Conservation (phyloP, 2,113 vertebrate genomes). For the Toxotes jaculatrix region DNA sequence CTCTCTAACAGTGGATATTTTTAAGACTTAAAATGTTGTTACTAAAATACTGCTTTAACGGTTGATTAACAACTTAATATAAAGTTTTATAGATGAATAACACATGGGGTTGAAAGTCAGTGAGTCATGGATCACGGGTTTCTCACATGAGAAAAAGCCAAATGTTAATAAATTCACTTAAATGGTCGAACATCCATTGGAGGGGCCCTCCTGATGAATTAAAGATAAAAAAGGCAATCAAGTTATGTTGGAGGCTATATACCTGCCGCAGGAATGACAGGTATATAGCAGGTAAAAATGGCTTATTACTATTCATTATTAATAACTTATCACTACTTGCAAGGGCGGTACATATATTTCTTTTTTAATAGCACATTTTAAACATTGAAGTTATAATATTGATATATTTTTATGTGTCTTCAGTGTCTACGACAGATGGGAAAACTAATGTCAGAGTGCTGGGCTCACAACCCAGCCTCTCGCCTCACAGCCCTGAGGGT, state of each 20-base stretch:
- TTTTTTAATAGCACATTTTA: background rate
- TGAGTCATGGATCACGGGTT: background rate
- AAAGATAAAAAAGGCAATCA: too few relatives aligned
- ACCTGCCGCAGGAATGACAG: too few relatives aligned
- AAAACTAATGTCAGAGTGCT: slow-evolving; percentile 97
- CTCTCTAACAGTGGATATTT: background rate
- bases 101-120: background rate
- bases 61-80: background rate
- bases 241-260: too few relatives aligned
- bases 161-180: background rate
- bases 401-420: slow-evolving; percentile 32
- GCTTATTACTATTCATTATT: background rate
- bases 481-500: slow-evolving; percentile 95
- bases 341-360: background rate
- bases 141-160: background rate
- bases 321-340: background rate
- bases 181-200: too few relatives aligned
- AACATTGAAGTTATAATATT: background rate
- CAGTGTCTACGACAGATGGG: slow-evolving; percentile 97
- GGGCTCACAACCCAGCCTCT: slow-evolving; percentile 95
- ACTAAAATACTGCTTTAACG: background rate
- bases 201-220: too few relatives aligned
- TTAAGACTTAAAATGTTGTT: slow-evolving; percentile 2
- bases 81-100: background rate
- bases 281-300: background rate